phyloP scores from a whole-genome alignment of 1,140 invertebrate genomes.

The Mycetomoellerius zeteki region DNA sequence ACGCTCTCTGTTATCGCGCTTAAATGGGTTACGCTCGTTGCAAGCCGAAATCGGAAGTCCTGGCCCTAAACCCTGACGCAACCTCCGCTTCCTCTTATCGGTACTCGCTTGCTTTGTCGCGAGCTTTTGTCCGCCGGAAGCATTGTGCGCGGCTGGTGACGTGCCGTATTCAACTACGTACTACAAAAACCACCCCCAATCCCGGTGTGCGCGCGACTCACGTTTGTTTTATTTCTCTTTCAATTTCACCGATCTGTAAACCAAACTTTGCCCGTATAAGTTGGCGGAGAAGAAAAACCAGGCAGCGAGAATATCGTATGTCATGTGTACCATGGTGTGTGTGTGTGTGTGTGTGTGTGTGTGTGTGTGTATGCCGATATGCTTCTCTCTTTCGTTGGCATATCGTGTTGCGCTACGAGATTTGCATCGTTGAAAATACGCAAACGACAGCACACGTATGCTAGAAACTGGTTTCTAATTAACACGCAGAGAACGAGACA shows the following conservation, averaged over 20 bases:
- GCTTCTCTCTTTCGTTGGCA: not conserved
- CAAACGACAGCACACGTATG: conserved; percentile 29
- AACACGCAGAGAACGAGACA: conserved; percentile 27
- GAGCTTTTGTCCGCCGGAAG: conserved; percentile 63
- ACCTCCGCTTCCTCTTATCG: conserved; percentile 74
- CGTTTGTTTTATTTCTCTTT: conserved; percentile 63
- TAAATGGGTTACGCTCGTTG: conserved; percentile 78
- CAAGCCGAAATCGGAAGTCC: conserved; percentile 57
- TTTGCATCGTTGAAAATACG: conserved; percentile 44
- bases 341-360: too few species aligned
- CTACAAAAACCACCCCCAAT: conserved; percentile 33
- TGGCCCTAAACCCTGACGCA: conserved; percentile 33
- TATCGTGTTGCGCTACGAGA: conserved; percentile 31
- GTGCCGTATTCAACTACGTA: conserved; percentile 59
- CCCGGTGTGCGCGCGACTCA: conserved; percentile 27
- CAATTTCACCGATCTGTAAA: conserved; percentile 22
- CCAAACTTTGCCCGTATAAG: conserved; percentile 49
- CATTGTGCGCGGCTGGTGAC: conserved; percentile 64
- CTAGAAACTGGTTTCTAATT: conserved; percentile 52
- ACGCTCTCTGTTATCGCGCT: conserved; percentile 77
- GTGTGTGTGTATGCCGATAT: not conserved
- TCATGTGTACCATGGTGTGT: too few species aligned
- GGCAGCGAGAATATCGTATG: not conserved
- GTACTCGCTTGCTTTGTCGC: conserved; percentile 66
- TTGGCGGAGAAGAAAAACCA: not conserved